Conservation (phyloP, 2,797 vertebrate genomes). For the Clarias fuscus region DNA sequence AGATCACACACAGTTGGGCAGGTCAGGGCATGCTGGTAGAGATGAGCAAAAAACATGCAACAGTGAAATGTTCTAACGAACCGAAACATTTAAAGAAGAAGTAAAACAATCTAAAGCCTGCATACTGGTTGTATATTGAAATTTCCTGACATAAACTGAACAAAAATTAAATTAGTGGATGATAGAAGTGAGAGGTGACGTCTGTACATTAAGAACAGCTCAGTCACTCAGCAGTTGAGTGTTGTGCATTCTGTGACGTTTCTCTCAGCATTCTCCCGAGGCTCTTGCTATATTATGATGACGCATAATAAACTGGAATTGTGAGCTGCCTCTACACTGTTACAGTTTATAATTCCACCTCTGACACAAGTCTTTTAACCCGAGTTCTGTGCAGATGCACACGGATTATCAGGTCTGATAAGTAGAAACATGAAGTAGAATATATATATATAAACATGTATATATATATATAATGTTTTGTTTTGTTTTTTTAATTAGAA, state of each 20-base stretch:
- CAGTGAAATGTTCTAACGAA: not conserved
- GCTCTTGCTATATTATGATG: not conserved
- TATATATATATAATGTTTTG: too few relatives aligned
- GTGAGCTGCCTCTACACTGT: conserved; percentile 22
- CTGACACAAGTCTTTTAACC: not conserved
- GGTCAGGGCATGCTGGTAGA: conserved; percentile 44
- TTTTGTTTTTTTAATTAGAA: not conserved
- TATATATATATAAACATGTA: too few relatives aligned
- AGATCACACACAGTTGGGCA: conserved; percentile 56
- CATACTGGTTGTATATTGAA: not conserved
- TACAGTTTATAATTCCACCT: conserved; percentile 30
- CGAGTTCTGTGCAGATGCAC: conserved; percentile 8
- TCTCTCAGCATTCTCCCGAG: not conserved
- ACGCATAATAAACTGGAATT: conserved; percentile 36
- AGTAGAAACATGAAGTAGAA: not conserved
- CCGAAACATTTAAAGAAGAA: not conserved
- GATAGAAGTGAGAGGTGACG: not conserved
- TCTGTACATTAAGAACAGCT: conserved; percentile 6
- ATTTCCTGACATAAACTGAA: not conserved
- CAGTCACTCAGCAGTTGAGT: not conserved
- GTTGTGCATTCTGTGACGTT: not conserved
- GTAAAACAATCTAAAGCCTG: not conserved
- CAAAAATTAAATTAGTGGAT: not conserved
- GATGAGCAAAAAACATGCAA: not conserved
- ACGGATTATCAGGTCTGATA: conserved; percentile 1